These are phyloP conservation scores for Tetragnatha versicolor DNA, from an alignment of 1,140 invertebrate species.

Conservation along the genomic window DNA sequence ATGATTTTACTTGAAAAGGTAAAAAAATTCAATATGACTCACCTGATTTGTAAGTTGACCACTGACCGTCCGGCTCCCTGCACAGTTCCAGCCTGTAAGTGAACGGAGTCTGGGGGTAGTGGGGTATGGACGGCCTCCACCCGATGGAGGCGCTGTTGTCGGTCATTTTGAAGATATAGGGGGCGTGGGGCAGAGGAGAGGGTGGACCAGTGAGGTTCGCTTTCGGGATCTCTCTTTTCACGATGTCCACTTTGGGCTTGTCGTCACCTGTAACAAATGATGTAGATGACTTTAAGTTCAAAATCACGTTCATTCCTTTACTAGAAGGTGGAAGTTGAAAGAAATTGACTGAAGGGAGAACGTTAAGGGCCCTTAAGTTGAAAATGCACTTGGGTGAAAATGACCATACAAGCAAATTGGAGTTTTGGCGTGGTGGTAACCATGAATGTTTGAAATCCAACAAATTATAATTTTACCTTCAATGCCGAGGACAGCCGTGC, in stretches of 20 bases:
- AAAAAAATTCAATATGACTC: too few relatives aligned
- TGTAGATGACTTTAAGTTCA: too few relatives aligned
- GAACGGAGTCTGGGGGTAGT: constrained; percentile 79
- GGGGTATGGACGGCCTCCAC: constrained; percentile 88
- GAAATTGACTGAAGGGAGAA: too few relatives aligned
- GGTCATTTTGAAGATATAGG: constrained; percentile 87
- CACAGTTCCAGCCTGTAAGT: constrained; percentile 95
- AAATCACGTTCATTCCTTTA: too few relatives aligned
- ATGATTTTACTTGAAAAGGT: too few relatives aligned
- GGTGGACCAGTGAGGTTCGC: constrained; percentile 68
- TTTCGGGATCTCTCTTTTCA: constrained; percentile 25
- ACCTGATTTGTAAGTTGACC: constrained; percentile 81
- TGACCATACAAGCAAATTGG: too few relatives aligned
- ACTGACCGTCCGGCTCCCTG: constrained; percentile 84
- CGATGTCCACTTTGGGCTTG: constrained; percentile 7
- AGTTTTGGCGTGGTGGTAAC: too few relatives aligned
- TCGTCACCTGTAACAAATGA: constrained; percentile 35
- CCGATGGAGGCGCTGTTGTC: constrained; percentile 83
- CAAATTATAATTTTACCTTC: too few relatives aligned
- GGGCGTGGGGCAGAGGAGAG: constrained; percentile 82
- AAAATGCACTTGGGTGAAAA: too few relatives aligned
- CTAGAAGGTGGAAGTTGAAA: too few relatives aligned
- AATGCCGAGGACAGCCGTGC: constrained; percentile 79
- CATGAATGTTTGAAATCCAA: too few relatives aligned
- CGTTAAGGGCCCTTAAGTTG: too few relatives aligned